These are phyloP conservation scores for Rhynchomys soricoides DNA, from an alignment of 2,113 vertebrate species.

Conservation along the genomic window DNA sequence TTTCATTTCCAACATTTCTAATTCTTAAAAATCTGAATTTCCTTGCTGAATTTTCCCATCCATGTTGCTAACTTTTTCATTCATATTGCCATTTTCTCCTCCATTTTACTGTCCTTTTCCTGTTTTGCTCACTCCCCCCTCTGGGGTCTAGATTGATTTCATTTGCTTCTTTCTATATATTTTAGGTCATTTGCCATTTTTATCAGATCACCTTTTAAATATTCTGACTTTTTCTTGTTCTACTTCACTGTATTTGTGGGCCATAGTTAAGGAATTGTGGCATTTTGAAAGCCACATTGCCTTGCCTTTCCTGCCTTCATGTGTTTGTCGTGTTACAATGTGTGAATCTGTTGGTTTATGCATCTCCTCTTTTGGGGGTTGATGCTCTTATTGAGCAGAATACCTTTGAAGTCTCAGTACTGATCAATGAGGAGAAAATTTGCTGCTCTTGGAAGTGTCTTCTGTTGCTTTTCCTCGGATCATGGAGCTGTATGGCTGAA, in stretches of 20 bases:
- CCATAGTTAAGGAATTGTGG: background rate
- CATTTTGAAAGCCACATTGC: background rate
- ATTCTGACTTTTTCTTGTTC: background rate
- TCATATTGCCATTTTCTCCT: background rate
- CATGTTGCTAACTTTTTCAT: background rate
- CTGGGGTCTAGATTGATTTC: background rate
- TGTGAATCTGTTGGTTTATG: background rate
- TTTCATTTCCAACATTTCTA: background rate
- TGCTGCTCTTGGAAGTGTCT: background rate
- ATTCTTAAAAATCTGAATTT: background rate
- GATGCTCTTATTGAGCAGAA: background rate
- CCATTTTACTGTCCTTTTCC: background rate
- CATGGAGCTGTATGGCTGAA: background rate
- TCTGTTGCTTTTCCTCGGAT: background rate
- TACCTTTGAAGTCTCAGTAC: background rate
- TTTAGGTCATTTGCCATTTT: background rate
- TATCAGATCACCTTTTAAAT: no score
- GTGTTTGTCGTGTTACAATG: background rate
- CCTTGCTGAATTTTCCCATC: background rate
- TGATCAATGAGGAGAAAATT: background rate
- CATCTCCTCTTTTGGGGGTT: background rate
- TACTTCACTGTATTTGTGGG: background rate
- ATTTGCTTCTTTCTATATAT: background rate
- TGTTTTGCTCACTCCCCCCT: no score
- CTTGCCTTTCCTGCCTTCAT: background rate